These are phyloP conservation scores for Leucopsar rothschildi DNA, from an alignment of 2,113 vertebrate species.

Conservation along the genomic window DNA sequence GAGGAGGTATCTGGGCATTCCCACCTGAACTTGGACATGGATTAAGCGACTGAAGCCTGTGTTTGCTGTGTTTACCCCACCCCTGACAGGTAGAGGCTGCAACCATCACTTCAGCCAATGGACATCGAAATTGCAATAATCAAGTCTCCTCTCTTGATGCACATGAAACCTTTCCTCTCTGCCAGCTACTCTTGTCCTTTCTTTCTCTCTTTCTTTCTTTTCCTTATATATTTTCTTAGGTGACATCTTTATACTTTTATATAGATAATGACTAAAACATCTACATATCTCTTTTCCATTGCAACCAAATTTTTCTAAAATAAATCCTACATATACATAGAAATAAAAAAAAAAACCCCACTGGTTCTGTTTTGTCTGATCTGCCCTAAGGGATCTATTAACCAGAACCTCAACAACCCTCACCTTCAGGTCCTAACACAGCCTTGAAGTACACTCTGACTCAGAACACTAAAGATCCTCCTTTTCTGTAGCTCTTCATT, in stretches of 20 bases:
- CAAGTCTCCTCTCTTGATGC: not conserved
- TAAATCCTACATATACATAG: not conserved
- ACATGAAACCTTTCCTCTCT: accelerated
- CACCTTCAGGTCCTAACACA: not conserved
- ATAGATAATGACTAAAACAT: not conserved
- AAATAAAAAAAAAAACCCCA: not conserved
- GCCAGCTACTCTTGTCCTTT: not conserved
- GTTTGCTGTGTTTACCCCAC: not conserved
- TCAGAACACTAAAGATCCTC: not conserved
- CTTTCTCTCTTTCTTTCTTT: not conserved
- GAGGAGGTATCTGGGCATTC: not conserved
- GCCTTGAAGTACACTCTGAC: not conserved
- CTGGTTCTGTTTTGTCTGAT: not conserved
- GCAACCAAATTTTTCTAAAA: not conserved
- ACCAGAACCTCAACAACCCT: not conserved
- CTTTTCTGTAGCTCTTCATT: not conserved
- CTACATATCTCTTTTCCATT: not conserved
- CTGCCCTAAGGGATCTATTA: not conserved
- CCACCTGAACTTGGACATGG: not conserved
- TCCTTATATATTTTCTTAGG: not conserved
- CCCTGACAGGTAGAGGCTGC: accelerated
- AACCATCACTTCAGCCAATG: not conserved
- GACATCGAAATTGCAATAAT: not conserved
- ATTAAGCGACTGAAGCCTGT: not conserved
- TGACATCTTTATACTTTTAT: not conserved